Conservation (phyloP, 2,113 vertebrate genomes). For the Sterrhoptilus dennistouni region DNA sequence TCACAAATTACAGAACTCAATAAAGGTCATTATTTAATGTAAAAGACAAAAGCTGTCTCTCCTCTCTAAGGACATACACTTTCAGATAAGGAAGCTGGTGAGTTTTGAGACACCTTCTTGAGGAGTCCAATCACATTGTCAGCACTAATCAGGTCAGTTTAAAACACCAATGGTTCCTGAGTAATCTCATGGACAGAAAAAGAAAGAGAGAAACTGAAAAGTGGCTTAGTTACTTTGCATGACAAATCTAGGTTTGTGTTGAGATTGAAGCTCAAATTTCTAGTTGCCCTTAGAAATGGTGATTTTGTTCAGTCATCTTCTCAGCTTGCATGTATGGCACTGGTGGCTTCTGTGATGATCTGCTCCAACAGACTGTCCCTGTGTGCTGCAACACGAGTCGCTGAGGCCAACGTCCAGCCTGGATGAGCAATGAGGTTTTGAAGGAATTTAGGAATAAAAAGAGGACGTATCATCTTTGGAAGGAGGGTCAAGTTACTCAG, state of each 20-base stretch:
- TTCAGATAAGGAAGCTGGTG: not conserved
- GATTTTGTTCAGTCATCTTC: not conserved
- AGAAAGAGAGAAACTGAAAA: not conserved
- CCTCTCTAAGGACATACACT: not conserved
- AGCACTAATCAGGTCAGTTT: not conserved
- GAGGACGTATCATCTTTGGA: not conserved
- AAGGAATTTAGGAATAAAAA: not conserved
- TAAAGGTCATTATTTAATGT: conserved; percentile 23
- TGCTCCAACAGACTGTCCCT: not conserved
- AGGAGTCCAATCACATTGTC: not conserved
- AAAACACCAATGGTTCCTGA: not conserved
- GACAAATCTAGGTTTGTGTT: not conserved
- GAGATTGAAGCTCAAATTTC: not conserved
- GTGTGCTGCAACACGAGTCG: not conserved
- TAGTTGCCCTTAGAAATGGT: not conserved
- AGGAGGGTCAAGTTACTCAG: not conserved
- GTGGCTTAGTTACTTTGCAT: not conserved
- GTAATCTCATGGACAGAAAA: not conserved
- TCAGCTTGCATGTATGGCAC: not conserved
- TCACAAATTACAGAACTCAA: not conserved
- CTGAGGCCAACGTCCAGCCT: not conserved
- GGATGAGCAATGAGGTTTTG: not conserved
- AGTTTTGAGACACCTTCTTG: not conserved
- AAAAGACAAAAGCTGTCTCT: not conserved
- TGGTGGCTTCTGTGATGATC: not conserved